Conservation (phyloP, 2,888 invertebrate species). For the Nudaria mundana region DNA sequence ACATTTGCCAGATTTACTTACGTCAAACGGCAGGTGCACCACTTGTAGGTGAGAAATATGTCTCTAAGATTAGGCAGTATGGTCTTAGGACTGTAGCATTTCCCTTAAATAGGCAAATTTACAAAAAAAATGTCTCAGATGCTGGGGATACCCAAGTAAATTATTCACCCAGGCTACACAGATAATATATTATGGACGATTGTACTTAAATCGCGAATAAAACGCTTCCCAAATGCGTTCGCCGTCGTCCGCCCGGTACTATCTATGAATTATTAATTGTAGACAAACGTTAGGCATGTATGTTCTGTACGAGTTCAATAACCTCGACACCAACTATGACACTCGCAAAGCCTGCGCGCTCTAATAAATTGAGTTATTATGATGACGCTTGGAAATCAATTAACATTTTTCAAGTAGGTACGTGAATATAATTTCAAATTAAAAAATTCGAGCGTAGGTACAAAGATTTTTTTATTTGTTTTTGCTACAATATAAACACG, state of each 20-base stretch:
- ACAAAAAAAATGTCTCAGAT: too few relatives aligned
- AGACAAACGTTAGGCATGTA: conserved; percentile 51
- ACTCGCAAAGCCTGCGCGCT: conserved; percentile 31
- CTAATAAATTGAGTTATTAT: conserved; percentile 30
- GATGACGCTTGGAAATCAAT: conserved; percentile 20
- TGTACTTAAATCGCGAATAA: conserved; percentile 38
- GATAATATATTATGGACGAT: conserved; percentile 18
- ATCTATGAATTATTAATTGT: conserved; percentile 72
- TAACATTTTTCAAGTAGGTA: conserved; percentile 18
- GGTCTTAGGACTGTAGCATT: too few relatives aligned
- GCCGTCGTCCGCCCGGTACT: conserved; percentile 51
- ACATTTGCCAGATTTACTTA: too few relatives aligned
- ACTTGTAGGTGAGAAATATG: too few relatives aligned
- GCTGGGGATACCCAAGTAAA: too few relatives aligned
- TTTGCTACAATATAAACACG: too few relatives aligned
- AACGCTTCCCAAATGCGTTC: conserved; percentile 46
- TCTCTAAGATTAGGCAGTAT: too few relatives aligned
- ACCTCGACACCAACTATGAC: conserved; percentile 43
- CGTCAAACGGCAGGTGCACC: too few relatives aligned
- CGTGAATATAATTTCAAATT: not conserved
- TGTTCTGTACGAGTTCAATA: conserved; percentile 46
- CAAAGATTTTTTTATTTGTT: too few relatives aligned
- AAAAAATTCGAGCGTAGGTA: not conserved
- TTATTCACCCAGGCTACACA: too few relatives aligned
- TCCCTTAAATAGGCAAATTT: too few relatives aligned